Conservation (phyloP, 2,888 invertebrate genomes). For the Chaetogeoica ovagalla region DNA sequence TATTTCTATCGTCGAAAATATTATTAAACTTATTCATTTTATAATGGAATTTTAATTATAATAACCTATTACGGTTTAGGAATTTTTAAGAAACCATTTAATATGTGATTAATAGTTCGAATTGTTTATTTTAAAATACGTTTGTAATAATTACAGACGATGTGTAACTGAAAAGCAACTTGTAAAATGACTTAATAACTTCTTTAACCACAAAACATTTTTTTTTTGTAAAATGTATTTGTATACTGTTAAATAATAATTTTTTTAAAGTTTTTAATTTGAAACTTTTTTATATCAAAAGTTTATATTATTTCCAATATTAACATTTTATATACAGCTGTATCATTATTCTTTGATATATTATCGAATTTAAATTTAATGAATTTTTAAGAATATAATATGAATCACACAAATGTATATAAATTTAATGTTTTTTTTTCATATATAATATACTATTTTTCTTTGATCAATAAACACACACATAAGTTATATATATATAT, state of each 20-base stretch:
- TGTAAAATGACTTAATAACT: not conserved
- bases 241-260: constrained; percentile 10
- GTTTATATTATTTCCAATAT: not conserved
- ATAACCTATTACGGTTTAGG: too few species aligned
- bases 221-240: not conserved
- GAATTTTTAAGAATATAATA: not conserved
- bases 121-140: not conserved
- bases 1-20: too few species aligned
- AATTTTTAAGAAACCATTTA: not conserved
- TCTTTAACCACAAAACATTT: not conserved
- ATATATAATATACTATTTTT: too few species aligned
- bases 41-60: too few species aligned
- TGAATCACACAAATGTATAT: too few species aligned
- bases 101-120: not conserved
- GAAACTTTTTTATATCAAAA: constrained; percentile 1
- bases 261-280: constrained; percentile 6
- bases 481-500: too few species aligned
- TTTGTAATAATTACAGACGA: not conserved
- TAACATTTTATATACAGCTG: not conserved
- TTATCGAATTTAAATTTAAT: constrained; percentile 4
- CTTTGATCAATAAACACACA: too few species aligned
- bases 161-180: not conserved
- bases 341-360: not conserved
- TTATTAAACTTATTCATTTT: too few species aligned
- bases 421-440: too few species aligned